Evolutionary conservation across 2,888 invertebrate genomes (phyloP).

Genomic region (Rotaria macrura): DNA sequence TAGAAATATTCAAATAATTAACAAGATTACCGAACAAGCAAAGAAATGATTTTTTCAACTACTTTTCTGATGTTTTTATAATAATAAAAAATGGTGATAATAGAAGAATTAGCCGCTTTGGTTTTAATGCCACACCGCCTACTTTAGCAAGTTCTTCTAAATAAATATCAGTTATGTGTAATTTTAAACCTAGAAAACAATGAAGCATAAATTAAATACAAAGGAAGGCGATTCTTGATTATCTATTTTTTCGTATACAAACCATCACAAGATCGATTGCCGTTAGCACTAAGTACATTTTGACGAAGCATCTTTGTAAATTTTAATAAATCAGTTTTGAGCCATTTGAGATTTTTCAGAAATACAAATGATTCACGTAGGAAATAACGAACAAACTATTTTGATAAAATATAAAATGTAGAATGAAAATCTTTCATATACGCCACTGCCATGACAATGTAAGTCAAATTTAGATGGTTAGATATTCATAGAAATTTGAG

Average conservation of each 20-base stretch:
- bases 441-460: no score
- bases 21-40: no score
- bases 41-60: not conserved
- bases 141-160: slow-evolving; percentile 28
- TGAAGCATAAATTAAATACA: not conserved
- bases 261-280: slow-evolving; percentile 12
- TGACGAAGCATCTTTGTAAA: slow-evolving; percentile 29
- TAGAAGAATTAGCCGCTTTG: slow-evolving; percentile 22
- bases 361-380: slow-evolving; percentile 23
- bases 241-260: not conserved
- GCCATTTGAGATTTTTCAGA: slow-evolving; percentile 24
- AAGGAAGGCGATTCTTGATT: no score
- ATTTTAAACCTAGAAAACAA: slow-evolving; percentile 1
- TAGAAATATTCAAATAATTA: not conserved
- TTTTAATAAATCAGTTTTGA: slow-evolving; percentile 24
- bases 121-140: slow-evolving; percentile 23
- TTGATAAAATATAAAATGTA: not conserved
- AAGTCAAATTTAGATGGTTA: no score
- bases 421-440: no score
- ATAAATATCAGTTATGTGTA: slow-evolving; percentile 27
- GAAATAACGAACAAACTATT: slow-evolving; percentile 22
- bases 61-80: slow-evolving; percentile 28
- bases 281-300: slow-evolving; percentile 22
- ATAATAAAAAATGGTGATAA: slow-evolving; percentile 27
- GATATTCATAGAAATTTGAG: no score